These are phyloP conservation scores for Sisyra nigra DNA, from an alignment of 2,888 invertebrate species.

Conservation along the genomic window DNA sequence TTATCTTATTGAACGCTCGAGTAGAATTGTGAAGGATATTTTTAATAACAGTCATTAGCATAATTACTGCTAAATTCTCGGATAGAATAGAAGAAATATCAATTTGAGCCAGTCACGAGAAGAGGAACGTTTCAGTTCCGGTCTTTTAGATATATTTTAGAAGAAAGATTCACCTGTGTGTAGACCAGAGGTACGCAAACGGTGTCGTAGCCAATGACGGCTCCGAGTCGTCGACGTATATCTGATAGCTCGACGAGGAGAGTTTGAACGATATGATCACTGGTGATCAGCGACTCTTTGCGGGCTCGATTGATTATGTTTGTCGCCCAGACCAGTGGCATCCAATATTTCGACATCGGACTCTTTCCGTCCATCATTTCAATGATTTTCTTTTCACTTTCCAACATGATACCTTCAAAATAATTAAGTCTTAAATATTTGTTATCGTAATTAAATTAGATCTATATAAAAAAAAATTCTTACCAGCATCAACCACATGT, in stretches of 20 bases:
- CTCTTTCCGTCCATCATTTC: slow-evolving; percentile 81
- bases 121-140: too few relatives aligned
- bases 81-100: too few relatives aligned
- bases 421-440: slow-evolving; percentile 6
- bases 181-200: slow-evolving; percentile 86
- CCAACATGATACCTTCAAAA: slow-evolving; percentile 67
- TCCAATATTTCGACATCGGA: slow-evolving; percentile 86
- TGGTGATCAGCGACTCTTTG: slow-evolving; percentile 67
- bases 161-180: slow-evolving; percentile 69
- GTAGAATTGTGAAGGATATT: too few relatives aligned
- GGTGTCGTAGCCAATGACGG: slow-evolving; percentile 78
- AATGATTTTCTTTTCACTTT: slow-evolving; percentile 81
- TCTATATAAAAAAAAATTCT: slow-evolving; percentile 17
- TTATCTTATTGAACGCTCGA: too few relatives aligned
- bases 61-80: too few relatives aligned
- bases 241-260: slow-evolving; percentile 78
- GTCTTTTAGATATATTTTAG: too few relatives aligned
- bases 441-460: background rate
- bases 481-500: slow-evolving; percentile 80
- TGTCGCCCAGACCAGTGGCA: slow-evolving; percentile 86
- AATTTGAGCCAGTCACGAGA: too few relatives aligned
- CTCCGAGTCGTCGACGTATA: slow-evolving; percentile 67
- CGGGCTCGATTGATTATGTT: slow-evolving; percentile 79
- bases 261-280: slow-evolving; percentile 87
- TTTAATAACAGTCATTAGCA: too few relatives aligned